Conservation (phyloP, 2,113 vertebrate genomes). For the Centropus unirufus region DNA sequence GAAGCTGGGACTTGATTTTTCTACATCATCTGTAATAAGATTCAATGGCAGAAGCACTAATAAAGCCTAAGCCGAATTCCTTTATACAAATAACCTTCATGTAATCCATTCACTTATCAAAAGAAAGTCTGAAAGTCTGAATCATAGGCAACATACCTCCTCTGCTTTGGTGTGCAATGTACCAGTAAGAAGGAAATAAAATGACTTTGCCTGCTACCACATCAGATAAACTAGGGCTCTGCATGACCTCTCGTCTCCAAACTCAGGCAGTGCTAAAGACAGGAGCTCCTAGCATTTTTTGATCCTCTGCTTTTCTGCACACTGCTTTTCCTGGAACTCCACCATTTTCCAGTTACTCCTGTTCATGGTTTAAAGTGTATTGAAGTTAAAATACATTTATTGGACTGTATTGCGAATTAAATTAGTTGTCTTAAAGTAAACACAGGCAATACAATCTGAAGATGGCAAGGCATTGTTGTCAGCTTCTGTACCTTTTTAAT, state of each 20-base stretch:
- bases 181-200: conserved; percentile 11
- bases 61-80: background rate
- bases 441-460: background rate
- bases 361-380: background rate
- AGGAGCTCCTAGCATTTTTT: background rate
- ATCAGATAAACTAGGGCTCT: background rate
- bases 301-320: background rate
- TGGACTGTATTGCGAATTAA: background rate
- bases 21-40: background rate
- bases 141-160: background rate
- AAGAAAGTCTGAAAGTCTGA: background rate
- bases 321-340: background rate
- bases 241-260: background rate
- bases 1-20: background rate
- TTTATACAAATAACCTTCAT: background rate
- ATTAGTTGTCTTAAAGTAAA: background rate
- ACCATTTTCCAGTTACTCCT: background rate
- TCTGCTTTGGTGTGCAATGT: background rate
- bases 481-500: background rate
- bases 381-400: background rate
- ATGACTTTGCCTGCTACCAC: background rate
- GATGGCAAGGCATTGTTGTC: background rate
- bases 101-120: background rate
- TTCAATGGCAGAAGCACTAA: background rate
- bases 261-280: background rate